Evolutionary conservation across 2,113 vertebrate species (phyloP), one percentile per base, ranked within the genome.

Genomic region (Oxygymnocypris stewartii): DNA sequence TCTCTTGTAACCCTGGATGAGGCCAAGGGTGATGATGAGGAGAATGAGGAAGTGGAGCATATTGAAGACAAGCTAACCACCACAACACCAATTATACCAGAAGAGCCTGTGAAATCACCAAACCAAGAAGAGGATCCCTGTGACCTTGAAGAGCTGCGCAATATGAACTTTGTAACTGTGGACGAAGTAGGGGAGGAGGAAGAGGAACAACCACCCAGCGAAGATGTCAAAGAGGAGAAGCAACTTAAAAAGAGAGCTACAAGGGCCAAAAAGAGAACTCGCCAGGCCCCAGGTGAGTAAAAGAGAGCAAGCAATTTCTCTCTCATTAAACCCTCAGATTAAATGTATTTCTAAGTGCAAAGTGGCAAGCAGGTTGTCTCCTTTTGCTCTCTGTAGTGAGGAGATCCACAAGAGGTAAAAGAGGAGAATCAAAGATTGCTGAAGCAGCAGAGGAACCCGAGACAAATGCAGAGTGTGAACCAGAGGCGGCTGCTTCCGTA

Each of bases 121-220:
- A 93, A 94, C 79, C 94, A 95, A 84, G 95, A 95, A 18, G 87
- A 89, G 49, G 74, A 77, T 9, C 40, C 25, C 6, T 78, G 67
- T 74, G 84, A 3, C 92, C 90, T 3, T 92, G 96, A 87, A 93
- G 96, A 0, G 93, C 94, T 23, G 89, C 95, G 6, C 65, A 87
- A 18, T 93, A 96, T 96, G 0, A 95, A 95, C 89, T 96, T 97
- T 40, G 94, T 97, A 0, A 97, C 96, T 0, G 96, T 97, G 1
- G 96, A 97, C 31, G 96, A 96, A 87, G 93, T 97, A 9, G 95
- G 95, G 10, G 96, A 95, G 1, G 96, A 96, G 67, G 95, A 96
- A 61, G 95, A 96, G 37, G 91, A 80, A 44, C 89, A 59, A 54
- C 47, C 44, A 20, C 54, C 13, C 9, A 47, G 25, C 14, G 59